These are phyloP conservation scores for Sinocyclocheilus maitianheensis DNA, from an alignment of 2,113 vertebrate genomes.

Conservation along the genomic window DNA sequence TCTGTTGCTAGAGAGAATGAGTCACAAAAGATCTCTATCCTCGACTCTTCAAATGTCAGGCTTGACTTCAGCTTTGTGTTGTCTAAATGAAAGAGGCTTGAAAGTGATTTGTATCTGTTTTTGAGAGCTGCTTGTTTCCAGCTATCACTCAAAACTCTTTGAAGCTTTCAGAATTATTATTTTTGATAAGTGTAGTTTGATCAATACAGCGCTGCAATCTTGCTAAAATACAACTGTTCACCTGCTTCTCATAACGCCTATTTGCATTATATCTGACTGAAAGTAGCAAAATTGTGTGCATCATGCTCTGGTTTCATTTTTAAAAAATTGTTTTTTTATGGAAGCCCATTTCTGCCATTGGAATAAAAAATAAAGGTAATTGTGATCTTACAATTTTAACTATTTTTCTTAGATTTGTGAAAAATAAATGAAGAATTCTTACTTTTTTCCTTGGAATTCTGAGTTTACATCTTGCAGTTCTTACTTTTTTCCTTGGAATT, in stretches of 20 bases:
- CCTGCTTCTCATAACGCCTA: background rate
- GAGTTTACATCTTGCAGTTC: too few species aligned
- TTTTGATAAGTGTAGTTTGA: background rate
- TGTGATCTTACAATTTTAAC: too few species aligned
- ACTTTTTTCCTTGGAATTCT: too few species aligned
- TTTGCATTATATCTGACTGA: background rate
- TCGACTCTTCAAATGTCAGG: conserved; percentile 3
- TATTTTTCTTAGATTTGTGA: too few species aligned
- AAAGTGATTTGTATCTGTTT: background rate
- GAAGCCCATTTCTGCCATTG: too few species aligned
- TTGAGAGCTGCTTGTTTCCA: too few species aligned
- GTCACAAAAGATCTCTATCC: conserved; percentile 9
- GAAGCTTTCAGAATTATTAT: background rate
- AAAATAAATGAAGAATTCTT: too few species aligned
- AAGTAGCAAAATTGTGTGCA: background rate
- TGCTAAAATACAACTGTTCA: background rate
- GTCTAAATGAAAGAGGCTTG: background rate
- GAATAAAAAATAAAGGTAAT: too few species aligned
- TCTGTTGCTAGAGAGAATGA: background rate
- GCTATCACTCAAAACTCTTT: background rate
- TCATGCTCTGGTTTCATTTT: background rate
- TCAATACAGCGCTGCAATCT: background rate
- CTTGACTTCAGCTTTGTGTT: conserved; percentile 13
- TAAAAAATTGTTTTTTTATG: too few species aligned
- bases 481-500: too few species aligned